These are phyloP conservation scores for Idaea biselata DNA, from an alignment of 2,888 invertebrate species.

Conservation along the genomic window DNA sequence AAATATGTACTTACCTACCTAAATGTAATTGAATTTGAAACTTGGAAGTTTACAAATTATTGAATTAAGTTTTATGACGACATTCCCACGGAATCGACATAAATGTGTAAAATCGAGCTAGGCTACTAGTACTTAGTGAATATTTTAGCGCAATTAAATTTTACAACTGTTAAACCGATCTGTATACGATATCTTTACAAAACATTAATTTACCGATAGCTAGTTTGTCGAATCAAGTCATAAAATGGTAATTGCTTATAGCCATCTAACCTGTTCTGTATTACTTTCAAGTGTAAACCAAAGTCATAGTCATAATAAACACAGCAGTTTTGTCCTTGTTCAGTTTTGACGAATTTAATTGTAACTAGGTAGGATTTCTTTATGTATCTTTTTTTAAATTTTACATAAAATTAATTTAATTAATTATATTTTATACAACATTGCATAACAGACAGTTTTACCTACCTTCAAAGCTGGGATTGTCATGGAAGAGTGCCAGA, in stretches of 20 bases:
- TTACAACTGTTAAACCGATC: not conserved
- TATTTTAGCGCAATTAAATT: not conserved
- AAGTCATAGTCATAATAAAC: constrained; percentile 49
- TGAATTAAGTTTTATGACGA: too few relatives aligned
- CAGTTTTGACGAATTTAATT: not conserved
- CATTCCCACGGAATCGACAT: too few relatives aligned
- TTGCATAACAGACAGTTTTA: too few relatives aligned
- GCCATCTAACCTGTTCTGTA: constrained; percentile 50
- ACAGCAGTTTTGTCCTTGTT: constrained; percentile 8
- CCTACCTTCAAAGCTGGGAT: too few relatives aligned
- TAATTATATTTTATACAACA: too few relatives aligned
- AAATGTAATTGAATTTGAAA: too few relatives aligned
- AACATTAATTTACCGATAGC: constrained; percentile 40
- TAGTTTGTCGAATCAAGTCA: constrained; percentile 47
- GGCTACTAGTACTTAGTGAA: not conserved
- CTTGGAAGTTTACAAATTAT: too few relatives aligned
- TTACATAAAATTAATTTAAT: too few relatives aligned
- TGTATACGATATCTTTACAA: constrained; percentile 19
- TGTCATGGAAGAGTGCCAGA: too few relatives aligned
- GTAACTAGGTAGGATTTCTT: not conserved
- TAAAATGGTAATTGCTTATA: constrained; percentile 53
- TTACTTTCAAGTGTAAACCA: constrained; percentile 57
- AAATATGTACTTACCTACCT: too few relatives aligned
- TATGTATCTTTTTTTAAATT: not conserved
- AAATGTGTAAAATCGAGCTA: too few relatives aligned